Evolutionary conservation across 1,140 invertebrate species (phyloP).

Genomic region (Ceratoteleas bidentatus): DNA sequence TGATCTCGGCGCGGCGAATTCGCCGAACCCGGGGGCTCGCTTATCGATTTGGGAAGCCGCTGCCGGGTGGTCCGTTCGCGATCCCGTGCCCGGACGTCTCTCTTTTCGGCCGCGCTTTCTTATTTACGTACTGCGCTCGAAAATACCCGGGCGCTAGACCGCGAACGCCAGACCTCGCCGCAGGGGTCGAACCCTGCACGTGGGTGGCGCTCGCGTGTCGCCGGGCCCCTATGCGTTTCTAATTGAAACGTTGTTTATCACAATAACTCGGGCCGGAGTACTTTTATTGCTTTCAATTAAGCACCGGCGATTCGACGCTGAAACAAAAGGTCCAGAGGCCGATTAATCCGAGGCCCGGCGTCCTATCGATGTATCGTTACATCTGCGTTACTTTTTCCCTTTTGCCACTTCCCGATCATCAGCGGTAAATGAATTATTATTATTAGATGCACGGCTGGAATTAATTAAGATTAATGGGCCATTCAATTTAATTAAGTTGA

Average conservation of each 20-base stretch:
- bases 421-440: conserved; percentile 48
- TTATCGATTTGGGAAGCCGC: conserved; percentile 77
- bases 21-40: conserved; percentile 64
- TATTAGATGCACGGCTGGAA: conserved; percentile 38
- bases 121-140: conserved; percentile 71
- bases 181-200: conserved; percentile 69
- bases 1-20: conserved; percentile 63
- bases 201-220: conserved; percentile 76
- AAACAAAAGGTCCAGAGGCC: conserved; percentile 46
- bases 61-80: conserved; percentile 73
- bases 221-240: conserved; percentile 73
- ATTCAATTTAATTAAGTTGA: conserved; percentile 58
- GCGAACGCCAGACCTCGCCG: conserved; percentile 66
- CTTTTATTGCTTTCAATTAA: conserved; percentile 62
- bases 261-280: conserved; percentile 58
- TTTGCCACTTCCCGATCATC: conserved; percentile 20
- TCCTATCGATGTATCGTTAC: conserved; percentile 44
- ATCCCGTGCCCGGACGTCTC: conserved; percentile 55
- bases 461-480: conserved; percentile 53
- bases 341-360: conserved; percentile 37
- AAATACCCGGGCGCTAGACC: conserved; percentile 73
- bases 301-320: conserved; percentile 18
- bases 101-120: conserved; percentile 55
- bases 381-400: conserved; percentile 22
- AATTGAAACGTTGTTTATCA: conserved; percentile 76